Evolutionary conservation across 2,888 invertebrate species (phyloP).

Genomic region (Caenorhabditis uteleia): DNA sequence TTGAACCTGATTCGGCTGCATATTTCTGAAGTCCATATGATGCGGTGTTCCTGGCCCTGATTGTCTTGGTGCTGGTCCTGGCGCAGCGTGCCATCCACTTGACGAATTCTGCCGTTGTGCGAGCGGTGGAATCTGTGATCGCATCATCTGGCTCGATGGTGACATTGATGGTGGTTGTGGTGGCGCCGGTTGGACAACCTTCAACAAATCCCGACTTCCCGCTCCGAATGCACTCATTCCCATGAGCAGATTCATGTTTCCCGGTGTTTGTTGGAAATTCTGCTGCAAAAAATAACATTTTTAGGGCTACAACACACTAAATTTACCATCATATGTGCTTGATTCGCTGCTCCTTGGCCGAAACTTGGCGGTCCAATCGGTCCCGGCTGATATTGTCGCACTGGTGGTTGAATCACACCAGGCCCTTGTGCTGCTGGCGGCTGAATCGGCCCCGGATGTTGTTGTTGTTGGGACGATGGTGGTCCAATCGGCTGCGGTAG

Average conservation of each 20-base stretch:
- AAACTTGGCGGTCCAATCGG: slow-evolving; percentile 1
- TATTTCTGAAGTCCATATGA: slow-evolving; percentile 38
- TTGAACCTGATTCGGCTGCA: slow-evolving; percentile 1
- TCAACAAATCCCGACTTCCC: slow-evolving; percentile 20
- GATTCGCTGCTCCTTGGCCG: slow-evolving; percentile 2
- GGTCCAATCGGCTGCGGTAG: background rate
- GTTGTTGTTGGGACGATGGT: background rate
- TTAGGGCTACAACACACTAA: background rate
- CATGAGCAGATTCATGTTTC: slow-evolving; percentile 18
- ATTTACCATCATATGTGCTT: slow-evolving; percentile 25
- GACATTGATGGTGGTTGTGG: slow-evolving; percentile 40
- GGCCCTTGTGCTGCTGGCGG: slow-evolving; percentile 3
- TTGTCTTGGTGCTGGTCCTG: slow-evolving; percentile 13
- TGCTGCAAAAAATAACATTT: slow-evolving; percentile 1
- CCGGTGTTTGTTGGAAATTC: slow-evolving; percentile 13
- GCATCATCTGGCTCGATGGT: slow-evolving; percentile 49
- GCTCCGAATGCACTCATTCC: slow-evolving; percentile 17
- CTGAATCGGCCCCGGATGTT: background rate
- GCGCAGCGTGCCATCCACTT: slow-evolving; percentile 13
- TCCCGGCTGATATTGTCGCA: background rate
- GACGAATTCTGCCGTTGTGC: slow-evolving; percentile 18
- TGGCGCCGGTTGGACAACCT: slow-evolving; percentile 31
- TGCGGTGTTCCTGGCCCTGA: slow-evolving; percentile 46
- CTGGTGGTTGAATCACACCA: background rate
- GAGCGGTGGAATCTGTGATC: slow-evolving; percentile 35